Percentiles rank a stretch among this genome's conserved stretches.
Evolutionary conservation across 2,888 invertebrate genomes (phyloP).

Genomic region (Operophtera brumata): DNA sequence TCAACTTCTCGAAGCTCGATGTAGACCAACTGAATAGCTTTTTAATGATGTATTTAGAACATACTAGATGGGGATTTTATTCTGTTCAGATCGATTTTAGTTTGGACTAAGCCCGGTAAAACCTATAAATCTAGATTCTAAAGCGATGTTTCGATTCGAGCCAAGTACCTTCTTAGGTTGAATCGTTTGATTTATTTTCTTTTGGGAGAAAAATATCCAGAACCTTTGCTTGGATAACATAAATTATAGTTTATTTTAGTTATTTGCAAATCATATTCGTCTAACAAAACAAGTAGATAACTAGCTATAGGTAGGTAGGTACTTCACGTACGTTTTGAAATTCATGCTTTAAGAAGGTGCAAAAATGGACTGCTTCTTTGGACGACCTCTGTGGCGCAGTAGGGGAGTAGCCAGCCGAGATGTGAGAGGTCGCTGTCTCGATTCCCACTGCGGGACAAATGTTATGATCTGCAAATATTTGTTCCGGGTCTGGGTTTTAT

Average conservation of each 20-base stretch:
- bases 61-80: conserved; percentile 20
- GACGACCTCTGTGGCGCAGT: too few relatives aligned
- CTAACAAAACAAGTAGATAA: not conserved
- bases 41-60: conserved; percentile 36
- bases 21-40: conserved; percentile 37
- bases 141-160: conserved; percentile 18
- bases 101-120: conserved; percentile 5
- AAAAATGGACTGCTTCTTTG: too few relatives aligned
- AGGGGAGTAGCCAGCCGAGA: too few relatives aligned
- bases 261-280: not conserved
- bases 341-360: too few relatives aligned
- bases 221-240: not conserved
- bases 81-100: conserved; percentile 12
- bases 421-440: too few relatives aligned
- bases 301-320: not conserved
- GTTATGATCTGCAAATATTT: too few relatives aligned
- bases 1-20: conserved; percentile 30
- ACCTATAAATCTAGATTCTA: conserved; percentile 18
- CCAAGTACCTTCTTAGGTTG: conserved; percentile 15
- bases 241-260: not conserved
- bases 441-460: too few relatives aligned
- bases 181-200: conserved; percentile 17
- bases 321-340: not conserved
- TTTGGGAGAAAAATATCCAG: not conserved
- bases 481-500: too few relatives aligned